phyloP scores from a whole-genome alignment of 2,797 vertebrate species.

The Eulemur coronatus region DNA sequence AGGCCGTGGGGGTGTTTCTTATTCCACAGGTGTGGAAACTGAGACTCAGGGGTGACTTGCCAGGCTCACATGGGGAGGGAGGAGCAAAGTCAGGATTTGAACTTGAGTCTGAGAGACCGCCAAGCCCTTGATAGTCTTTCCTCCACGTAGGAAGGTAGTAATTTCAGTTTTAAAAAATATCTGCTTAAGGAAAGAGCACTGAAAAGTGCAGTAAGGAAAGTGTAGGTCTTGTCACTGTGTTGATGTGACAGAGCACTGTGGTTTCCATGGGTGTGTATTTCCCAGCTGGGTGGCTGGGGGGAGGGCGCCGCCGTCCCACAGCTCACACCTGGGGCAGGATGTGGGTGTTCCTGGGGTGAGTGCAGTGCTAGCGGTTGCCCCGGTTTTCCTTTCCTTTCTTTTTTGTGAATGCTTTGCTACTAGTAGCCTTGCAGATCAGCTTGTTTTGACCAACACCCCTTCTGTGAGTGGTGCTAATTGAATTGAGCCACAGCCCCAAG shows the following conservation, averaged over 20 bases:
- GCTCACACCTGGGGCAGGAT: neutral
- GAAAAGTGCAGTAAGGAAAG: neutral
- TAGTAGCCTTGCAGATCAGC: neutral
- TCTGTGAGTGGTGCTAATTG: neutral
- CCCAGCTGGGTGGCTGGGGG: neutral
- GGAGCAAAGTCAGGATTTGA: neutral
- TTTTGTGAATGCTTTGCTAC: neutral
- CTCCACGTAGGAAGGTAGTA: neutral
- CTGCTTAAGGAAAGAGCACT: neutral
- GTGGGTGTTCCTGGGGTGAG: neutral
- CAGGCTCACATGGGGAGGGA: neutral
- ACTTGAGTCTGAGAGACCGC: neutral
- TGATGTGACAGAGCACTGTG: neutral
- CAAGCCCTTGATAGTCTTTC: neutral
- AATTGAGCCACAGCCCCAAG: neutral
- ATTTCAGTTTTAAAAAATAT: neutral
- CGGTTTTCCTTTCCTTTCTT: neutral
- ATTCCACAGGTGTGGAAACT: neutral
- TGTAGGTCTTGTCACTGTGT: neutral
- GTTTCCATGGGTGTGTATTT: neutral
- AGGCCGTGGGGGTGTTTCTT: neutral
- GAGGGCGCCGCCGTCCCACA: neutral
- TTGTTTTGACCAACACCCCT: neutral
- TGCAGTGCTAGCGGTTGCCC: accelerated
- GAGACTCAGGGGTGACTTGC: neutral